These are phyloP conservation scores for Drosophila neonasuta DNA, from an alignment of 2,888 invertebrate species.

Conservation along the genomic window DNA sequence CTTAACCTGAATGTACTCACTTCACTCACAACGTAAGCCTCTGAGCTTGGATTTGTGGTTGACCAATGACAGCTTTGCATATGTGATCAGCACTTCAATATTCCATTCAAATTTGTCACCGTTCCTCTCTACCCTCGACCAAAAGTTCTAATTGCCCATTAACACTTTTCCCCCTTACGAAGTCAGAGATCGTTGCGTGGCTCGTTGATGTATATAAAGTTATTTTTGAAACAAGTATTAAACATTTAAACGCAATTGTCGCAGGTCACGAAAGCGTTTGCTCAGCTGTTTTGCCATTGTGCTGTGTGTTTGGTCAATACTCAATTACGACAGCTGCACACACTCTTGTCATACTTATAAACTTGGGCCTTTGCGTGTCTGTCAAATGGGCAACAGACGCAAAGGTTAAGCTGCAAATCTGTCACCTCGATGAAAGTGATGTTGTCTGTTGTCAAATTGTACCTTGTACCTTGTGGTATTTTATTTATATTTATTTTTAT, in stretches of 20 bases:
- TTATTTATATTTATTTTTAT: slow-evolving; percentile 27
- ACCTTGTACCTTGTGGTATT: slow-evolving; percentile 30
- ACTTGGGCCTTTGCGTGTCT: slow-evolving; percentile 18
- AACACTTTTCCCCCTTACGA: slow-evolving; percentile 39
- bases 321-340: slow-evolving; percentile 46
- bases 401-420: slow-evolving; percentile 64
- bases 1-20: slow-evolving; percentile 68
- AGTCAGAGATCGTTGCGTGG: background rate
- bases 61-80: slow-evolving; percentile 29
- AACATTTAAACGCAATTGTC: slow-evolving; percentile 53
- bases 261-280: slow-evolving; percentile 62
- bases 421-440: slow-evolving; percentile 44
- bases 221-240: slow-evolving; percentile 41
- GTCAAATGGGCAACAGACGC: slow-evolving; percentile 17
- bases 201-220: background rate
- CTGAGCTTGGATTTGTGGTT: slow-evolving; percentile 63
- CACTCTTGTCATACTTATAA: slow-evolving; percentile 11
- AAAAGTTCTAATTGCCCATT: slow-evolving; percentile 52
- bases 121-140: background rate
- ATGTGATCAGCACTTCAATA: slow-evolving; percentile 28
- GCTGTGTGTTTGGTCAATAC: slow-evolving; percentile 70
- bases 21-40: slow-evolving; percentile 26
- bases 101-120: slow-evolving; percentile 14
- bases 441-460: slow-evolving; percentile 1
- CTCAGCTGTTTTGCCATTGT: slow-evolving; percentile 20